A percentile compares a stretch with the other conserved stretches of the same genome.
Evolutionary conservation across 2,797 vertebrate species (phyloP).

Genomic region (Vipera latastei): DNA sequence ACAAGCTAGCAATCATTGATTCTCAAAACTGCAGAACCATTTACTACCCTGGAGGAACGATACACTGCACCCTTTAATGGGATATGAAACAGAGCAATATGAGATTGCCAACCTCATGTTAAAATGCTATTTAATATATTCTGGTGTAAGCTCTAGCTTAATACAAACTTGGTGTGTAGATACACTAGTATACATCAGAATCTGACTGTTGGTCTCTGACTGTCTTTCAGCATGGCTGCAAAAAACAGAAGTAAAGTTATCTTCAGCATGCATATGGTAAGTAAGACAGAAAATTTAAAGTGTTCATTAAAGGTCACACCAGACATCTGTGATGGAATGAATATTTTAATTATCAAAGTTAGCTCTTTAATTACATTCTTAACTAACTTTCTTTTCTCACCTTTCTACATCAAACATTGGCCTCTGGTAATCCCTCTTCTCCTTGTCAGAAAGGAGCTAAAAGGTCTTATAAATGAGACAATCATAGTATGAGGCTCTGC

Average conservation of each 20-base stretch:
- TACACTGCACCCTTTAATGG: background rate
- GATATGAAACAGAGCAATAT: background rate
- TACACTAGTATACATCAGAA: background rate
- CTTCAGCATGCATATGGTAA: background rate
- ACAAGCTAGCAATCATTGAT: background rate
- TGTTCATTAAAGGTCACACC: background rate
- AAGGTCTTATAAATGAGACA: background rate
- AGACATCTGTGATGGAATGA: background rate
- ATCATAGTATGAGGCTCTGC: background rate
- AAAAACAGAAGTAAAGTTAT: background rate
- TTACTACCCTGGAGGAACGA: background rate
- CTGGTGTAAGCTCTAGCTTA: background rate
- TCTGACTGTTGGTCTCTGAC: background rate
- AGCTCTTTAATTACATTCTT: constrained; percentile 2
- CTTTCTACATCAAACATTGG: background rate
- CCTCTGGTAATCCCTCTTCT: too few species aligned
- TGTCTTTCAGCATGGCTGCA: background rate
- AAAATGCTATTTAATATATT: background rate
- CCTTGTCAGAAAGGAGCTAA: background rate
- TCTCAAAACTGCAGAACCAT: background rate
- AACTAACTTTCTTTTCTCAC: background rate
- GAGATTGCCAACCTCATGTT: background rate
- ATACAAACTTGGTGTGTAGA: background rate
- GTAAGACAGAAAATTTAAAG: background rate
- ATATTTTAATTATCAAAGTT: constrained; percentile 10